Evolutionary conservation across 1,140 invertebrate genomes (phyloP), one percentile per base, ranked within the genome.

Genomic region (Bombus consobrinus): DNA sequence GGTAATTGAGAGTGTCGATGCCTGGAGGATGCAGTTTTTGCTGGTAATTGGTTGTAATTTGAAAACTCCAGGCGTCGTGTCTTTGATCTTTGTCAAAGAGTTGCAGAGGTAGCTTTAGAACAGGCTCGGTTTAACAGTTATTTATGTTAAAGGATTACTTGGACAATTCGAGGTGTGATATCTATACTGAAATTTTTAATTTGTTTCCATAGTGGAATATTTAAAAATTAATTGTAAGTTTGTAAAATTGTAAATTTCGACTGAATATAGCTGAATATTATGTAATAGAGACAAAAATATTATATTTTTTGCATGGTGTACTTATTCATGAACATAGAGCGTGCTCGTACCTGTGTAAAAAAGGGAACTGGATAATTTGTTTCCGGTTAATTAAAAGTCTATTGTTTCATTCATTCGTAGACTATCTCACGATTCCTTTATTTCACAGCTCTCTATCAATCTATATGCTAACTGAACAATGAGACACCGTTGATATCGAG

Each of bases 391-490:
- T 68, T 47, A 80, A 18, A 13, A 37, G 13, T 28, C 41, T 8
- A 80, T 80, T 80, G 62, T 80, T 37, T 47, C 32, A 10, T 32
- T 25, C 22, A 47, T 47, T 68, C 22, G 25, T 34, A 25, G 2
- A 66, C 5, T 53, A 28, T 80, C 77, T 43, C 77, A 80, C 64
- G 64, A 69, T 43, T 37, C 22, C 25, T 37, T 69, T 37, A 80
- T 80, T 69, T 80, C 77, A 37, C 25, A 47, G 77, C 22, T 80
- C 41, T 32, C 9, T 37, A 80, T 80, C 62, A 13, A 43, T 69
- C 34, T 18, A 18, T 28, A 3, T 1, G 25, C 41, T 22, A 3
- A 1, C 2, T 15, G 25, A 13, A 80, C 64, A 47, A 80, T 37
- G 15, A 34, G 2, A 10, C 18, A 53, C 43, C 32, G 77, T 79